Evolutionary conservation across 2,113 vertebrate genomes (phyloP).

Genomic region (Falco punctatus): DNA sequence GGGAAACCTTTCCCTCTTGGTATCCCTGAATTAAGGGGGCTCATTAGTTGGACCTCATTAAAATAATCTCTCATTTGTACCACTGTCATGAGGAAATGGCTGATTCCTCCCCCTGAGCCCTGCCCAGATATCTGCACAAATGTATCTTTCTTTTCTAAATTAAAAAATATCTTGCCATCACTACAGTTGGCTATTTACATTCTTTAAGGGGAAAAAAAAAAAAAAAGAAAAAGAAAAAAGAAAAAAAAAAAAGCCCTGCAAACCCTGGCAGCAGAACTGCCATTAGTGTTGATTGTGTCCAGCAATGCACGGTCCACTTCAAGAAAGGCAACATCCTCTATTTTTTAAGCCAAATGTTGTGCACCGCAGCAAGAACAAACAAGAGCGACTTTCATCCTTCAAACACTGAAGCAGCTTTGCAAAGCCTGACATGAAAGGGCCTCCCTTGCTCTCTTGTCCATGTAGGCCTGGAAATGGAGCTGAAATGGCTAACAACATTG

Average conservation of each 20-base stretch:
- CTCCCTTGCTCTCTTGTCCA: conserved; percentile 78
- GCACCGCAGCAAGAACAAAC: conserved; percentile 50
- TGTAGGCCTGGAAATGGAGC: conserved; percentile 84
- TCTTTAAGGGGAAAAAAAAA: not conserved
- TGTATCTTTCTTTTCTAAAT: conserved; percentile 29
- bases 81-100: not conserved
- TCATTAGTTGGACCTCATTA: conserved; percentile 52
- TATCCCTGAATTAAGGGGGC: conserved; percentile 16
- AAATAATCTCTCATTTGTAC: conserved; percentile 53
- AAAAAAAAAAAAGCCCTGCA: not conserved
- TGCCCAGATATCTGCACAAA: not conserved
- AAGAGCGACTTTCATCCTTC: conserved; percentile 70
- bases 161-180: not conserved
- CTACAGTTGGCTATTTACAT: conserved; percentile 23
- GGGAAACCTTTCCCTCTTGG: not conserved
- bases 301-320: conserved; percentile 23
- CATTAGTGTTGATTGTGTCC: conserved; percentile 46
- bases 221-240: not conserved
- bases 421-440: conserved; percentile 87
- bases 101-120: not conserved
- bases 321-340: conserved; percentile 58
- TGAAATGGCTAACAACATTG: conserved; percentile 81
- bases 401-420: conserved; percentile 66
- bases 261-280: conserved; percentile 21
- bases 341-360: conserved; percentile 65